Base-by-base conservation (phyloP, 2,797 vertebrate genomes). In the Mionectes olivaceus region DNA sequence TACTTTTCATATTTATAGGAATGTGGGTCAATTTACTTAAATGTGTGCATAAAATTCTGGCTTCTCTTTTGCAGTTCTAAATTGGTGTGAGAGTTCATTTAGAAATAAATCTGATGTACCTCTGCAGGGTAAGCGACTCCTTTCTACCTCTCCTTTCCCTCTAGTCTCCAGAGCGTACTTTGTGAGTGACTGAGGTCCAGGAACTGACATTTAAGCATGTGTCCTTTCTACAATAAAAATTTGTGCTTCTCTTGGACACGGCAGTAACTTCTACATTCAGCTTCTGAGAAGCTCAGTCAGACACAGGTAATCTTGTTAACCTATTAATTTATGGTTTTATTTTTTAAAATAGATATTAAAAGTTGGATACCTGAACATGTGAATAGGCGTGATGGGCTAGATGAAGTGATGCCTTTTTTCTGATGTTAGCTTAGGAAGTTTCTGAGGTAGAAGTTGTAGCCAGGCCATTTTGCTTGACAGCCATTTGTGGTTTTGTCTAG, bases 11-110 rank as follows among this genome's bases (percentile, higher is more conserved):
- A 89, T 60, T 87, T 70, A 17, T 0, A 52, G 30, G 24, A 82
- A 22, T 47, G 25, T 76, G 95, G 63, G 35, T 93, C 83, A 76
- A 33, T 33, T 96, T 95, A 86, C 85, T 97, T 83, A 96, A 97
- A 77, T 30, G n/a, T 37, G 5, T 96, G 70, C 68, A 41, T 68
- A 90, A 83, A 95, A 81, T 68, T 67, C 70, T 60, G 80, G 16
- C 27, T 89, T 57, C 16, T 73, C 30, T 71, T 75, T 24, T 57
- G 28, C 43, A 37, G 30, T 63, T 85, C 43, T 50, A 69, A 59
- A 56, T 19, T 77, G 18, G 15, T 75, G 30, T 46, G 33, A 61
- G 55, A 59, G 39, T 56, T 87, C 10, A 28, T 65, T 52, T 57
- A 57, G 65, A 49, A 80, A 53, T 59, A 44, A 23, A 30, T 50